Conservation (phyloP, 2,888 invertebrate species). For the Polydrusus tereticollis region DNA sequence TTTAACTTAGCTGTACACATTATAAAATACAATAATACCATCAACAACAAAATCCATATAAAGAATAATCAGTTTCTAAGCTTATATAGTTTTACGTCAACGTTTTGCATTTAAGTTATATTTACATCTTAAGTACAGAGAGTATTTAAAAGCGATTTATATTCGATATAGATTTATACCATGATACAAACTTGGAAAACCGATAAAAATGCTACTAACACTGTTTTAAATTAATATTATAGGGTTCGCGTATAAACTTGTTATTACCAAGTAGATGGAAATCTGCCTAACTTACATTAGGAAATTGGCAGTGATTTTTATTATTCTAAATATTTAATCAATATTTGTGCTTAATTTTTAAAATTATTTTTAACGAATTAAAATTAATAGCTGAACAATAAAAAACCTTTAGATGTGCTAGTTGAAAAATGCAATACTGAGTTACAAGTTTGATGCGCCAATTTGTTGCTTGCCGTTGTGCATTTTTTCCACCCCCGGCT, state of each 20-base stretch:
- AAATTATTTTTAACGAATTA: background rate
- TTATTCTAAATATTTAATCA: slow-evolving; percentile 55
- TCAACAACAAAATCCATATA: slow-evolving; percentile 55
- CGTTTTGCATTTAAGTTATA: slow-evolving; percentile 49
- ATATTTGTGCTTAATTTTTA: slow-evolving; percentile 60
- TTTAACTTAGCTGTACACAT: slow-evolving; percentile 56
- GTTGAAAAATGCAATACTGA: background rate
- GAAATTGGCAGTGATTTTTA: slow-evolving; percentile 65
- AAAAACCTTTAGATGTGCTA: background rate
- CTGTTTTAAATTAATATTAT: slow-evolving; percentile 38
- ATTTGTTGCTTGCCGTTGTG: too few species aligned
- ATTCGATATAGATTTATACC: slow-evolving; percentile 44
- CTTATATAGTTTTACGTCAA: slow-evolving; percentile 50
- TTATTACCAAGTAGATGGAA: slow-evolving; percentile 57
- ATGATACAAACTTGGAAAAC: slow-evolving; percentile 52
- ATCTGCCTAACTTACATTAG: slow-evolving; percentile 63
- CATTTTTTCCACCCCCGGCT: too few species aligned
- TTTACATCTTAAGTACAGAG: slow-evolving; percentile 56
- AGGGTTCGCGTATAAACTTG: slow-evolving; percentile 50
- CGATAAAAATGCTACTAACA: slow-evolving; percentile 51
- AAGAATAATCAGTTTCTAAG: slow-evolving; percentile 51
- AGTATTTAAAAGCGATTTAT: slow-evolving; percentile 52
- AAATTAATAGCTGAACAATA: background rate
- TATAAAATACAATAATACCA: slow-evolving; percentile 56
- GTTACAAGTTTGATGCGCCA: background rate